A percentile compares a stretch with the other conserved stretches of the same genome.
Evolutionary conservation across 2,888 invertebrate genomes (phyloP).

Genomic region (Rutpela maculata): DNA sequence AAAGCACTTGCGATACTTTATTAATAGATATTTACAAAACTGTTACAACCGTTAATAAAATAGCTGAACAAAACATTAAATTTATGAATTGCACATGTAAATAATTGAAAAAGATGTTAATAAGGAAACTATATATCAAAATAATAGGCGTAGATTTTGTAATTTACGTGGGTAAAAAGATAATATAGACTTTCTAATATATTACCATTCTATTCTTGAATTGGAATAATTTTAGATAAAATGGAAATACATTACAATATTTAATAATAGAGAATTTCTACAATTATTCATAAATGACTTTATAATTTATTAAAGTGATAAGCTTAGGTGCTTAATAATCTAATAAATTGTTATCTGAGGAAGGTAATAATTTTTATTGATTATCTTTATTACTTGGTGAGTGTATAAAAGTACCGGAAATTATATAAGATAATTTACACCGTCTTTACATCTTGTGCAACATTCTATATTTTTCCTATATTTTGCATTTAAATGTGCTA

Average conservation of each 20-base stretch:
- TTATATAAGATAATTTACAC: no score
- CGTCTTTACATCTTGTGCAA: no score
- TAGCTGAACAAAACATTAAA: slow-evolving; percentile 10
- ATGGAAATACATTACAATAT: slow-evolving; percentile 27
- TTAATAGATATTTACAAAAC: not conserved
- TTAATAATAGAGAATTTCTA: slow-evolving; percentile 10
- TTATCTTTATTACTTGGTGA: not conserved
- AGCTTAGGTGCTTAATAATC: not conserved
- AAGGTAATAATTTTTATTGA: not conserved
- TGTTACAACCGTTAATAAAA: slow-evolving; percentile 18
- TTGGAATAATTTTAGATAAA: slow-evolving; percentile 36
- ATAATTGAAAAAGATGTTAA: slow-evolving; percentile 36
- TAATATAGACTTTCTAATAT: slow-evolving; percentile 36
- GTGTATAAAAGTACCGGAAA: no score
- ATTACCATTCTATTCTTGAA: slow-evolving; percentile 13
- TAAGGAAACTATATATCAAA: slow-evolving; percentile 32
- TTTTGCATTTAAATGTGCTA: no score
- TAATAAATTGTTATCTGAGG: not conserved
- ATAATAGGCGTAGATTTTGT: slow-evolving; percentile 34
- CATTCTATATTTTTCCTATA: no score
- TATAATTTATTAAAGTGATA: not conserved
- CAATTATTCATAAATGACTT: slow-evolving; percentile 7
- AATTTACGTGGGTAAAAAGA: slow-evolving; percentile 37
- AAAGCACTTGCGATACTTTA: not conserved
- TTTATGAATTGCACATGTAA: slow-evolving; percentile 23